Base-by-base conservation (phyloP, 2,888 invertebrate genomes). In the Caenorhabditis wallacei region DNA sequence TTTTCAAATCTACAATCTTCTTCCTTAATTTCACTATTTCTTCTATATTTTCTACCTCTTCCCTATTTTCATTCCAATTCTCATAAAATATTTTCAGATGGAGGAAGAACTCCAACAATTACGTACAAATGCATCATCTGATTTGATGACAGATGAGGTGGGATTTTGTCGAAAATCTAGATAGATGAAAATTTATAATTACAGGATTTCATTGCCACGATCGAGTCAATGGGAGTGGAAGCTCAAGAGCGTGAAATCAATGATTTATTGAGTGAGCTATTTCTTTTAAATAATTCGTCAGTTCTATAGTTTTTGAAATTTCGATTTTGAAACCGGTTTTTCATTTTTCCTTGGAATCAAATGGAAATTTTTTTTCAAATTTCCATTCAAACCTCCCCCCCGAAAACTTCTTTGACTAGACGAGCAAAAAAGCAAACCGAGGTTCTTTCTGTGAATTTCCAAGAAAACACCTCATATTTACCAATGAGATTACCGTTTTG, bases 201-300 rank as follows among this genome's bases (percentile, higher is more conserved):
- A 16, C 68, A 85, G 72, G 88, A 88, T 68, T 87, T 88, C 80
- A 80, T 86, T 68, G 76, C 80, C 46, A 88, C 89, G 10, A 84
- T 89, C 57, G 90, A 90, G 46, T 80, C 82, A 16, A 81, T 89
- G 72, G 59, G 80, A 18, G 85, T 82, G 18, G 85, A 85, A 16
- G 80, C 83, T 11, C 84, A 84, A 48, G 89, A 89, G 61, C 66
- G 80, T n/a, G 89, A 90, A 40, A 87, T 91, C 48, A 88, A 88
- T 35, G 90, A 90, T 57, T 84, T 91, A 26, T 71, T 91, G 46
- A 89, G 91, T 91, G 57, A 82, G 90, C 83, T 53, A 63, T 71
- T 40, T 48, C 7, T 20, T 37, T 5, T 18, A n/a, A n/a, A 7
- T n/a, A n/a, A n/a, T n/a, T n/a, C n/a, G n/a, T n/a, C n/a, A n/a